Base-by-base conservation (phyloP, 2,888 invertebrate genomes). In the Allacma fusca region DNA sequence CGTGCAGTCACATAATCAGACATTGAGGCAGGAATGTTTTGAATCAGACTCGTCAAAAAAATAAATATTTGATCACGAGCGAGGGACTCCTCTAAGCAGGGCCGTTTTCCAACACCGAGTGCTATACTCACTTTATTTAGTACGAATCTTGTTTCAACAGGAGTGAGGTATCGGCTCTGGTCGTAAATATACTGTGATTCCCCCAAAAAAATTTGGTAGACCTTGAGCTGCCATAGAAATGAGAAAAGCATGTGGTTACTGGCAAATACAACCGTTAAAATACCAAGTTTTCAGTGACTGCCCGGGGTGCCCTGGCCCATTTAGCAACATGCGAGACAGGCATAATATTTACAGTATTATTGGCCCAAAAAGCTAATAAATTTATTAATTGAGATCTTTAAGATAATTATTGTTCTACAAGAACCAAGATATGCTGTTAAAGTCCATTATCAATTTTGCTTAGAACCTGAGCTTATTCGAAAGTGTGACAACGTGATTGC, bases 191-290 rank as follows among this genome's bases (percentile, higher is more conserved):
- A 7, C 19, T n/a, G 59, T 59, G 73, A 29, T 73, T 62, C 19
- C 29, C 73, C 73, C 62, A n/a, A n/a, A 73, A n/a, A 5, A 34
- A 29, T 1, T 19, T 19, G 21, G 21, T 7, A 23, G 24, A 24
- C 26, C 28, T 57, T 12, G 28, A 62, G 23, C 21, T 23, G 7
- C 29, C 62, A 23, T 40, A 62, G 16, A 29, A 13, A 34, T 73
- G 59, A n/a, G 59, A 28, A 73, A 34, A 1, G 62, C 34, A 62
- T 21, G 73, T 73, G 26, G 59, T 23, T 23, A 62, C 29, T 1
- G 73, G 73, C 2, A 73, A 50, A 19, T 16, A 26, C 23, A 34
- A 73, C n/a, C 62, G 34, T 29, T 73, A 62, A 62, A 62, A 73
- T 1, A 23, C 19, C 21, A 50, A 23, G 24, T 73, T 62, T 34